phyloP scores from a whole-genome alignment of 2,888 invertebrate species.

The Parnassius apollo region DNA sequence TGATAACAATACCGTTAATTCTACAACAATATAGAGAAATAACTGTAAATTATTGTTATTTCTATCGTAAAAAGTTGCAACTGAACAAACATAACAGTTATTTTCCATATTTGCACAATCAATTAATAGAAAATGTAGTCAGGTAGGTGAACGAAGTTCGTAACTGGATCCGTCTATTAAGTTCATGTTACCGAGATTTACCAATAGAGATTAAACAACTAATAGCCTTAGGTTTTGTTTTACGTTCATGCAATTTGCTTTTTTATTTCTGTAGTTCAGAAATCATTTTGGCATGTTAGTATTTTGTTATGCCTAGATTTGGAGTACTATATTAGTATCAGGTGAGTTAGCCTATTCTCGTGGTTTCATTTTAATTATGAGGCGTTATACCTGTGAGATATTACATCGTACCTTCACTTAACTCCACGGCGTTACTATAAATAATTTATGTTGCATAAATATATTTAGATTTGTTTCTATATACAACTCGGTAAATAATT shows the following conservation, averaged over 20 bases:
- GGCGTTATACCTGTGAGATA: background rate
- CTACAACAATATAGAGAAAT: too few species aligned
- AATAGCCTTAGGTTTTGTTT: conserved; percentile 9
- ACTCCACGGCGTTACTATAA: too few species aligned
- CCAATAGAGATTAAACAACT: conserved; percentile 12
- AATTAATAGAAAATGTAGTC: background rate
- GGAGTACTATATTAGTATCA: conserved; percentile 8
- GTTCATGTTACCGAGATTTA: conserved; percentile 21
- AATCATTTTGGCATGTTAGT: background rate
- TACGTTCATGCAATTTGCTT: background rate
- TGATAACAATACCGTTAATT: too few species aligned
- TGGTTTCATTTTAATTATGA: conserved; percentile 6
- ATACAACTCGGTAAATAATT: too few species aligned
- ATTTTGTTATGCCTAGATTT: conserved; percentile 5
- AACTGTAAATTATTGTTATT: too few species aligned
- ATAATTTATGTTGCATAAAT: too few species aligned
- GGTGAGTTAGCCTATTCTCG: conserved; percentile 14
- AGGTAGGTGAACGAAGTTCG: background rate
- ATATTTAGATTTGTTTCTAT: too few species aligned
- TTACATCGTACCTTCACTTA: background rate
- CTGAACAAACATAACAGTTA: too few species aligned
- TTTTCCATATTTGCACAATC: background rate
- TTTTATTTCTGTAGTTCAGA: background rate
- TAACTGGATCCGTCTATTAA: conserved; percentile 10
- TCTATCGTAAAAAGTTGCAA: too few species aligned